phyloP scores from a whole-genome alignment of 2,888 invertebrate species.

The Stenurella melanura region DNA sequence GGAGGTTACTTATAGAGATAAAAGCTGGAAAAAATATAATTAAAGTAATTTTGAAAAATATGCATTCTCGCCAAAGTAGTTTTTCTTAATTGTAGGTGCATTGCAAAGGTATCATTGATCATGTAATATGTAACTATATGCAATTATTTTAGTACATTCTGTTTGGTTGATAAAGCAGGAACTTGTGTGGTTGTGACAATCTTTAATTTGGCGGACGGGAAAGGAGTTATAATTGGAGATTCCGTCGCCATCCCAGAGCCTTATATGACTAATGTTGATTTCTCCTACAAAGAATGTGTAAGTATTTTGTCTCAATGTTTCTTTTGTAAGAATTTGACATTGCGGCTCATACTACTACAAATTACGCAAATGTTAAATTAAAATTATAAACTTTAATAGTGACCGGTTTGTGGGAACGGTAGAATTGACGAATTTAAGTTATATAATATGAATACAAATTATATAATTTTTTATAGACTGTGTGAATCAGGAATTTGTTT shows the following conservation, averaged over 20 bases:
- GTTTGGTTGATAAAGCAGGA: constrained; percentile 84
- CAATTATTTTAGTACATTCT: constrained; percentile 82
- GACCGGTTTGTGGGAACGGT: too few relatives aligned
- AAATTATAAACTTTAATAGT: too few relatives aligned
- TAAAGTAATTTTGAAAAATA: too few relatives aligned
- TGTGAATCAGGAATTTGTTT: too few relatives aligned
- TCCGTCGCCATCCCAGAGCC: constrained; percentile 89
- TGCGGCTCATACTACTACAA: too few relatives aligned
- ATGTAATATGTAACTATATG: not conserved
- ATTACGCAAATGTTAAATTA: too few relatives aligned
- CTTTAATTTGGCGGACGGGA: constrained; percentile 88
- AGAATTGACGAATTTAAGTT: too few relatives aligned
- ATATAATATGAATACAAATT: too few relatives aligned
- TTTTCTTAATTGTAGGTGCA: not conserved
- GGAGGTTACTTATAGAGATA: too few relatives aligned
- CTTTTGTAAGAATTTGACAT: not conserved
- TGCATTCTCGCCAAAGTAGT: too few relatives aligned
- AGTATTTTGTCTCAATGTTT: constrained; percentile 57
- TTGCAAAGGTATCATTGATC: not conserved
- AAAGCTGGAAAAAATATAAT: too few relatives aligned
- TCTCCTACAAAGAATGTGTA: constrained; percentile 77
- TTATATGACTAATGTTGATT: constrained; percentile 77
- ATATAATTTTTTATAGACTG: too few relatives aligned
- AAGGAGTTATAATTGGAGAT: constrained; percentile 90
- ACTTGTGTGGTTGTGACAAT: constrained; percentile 85